A percentile compares a stretch with the other conserved stretches of the same genome.
phyloP scores from a whole-genome alignment of 2,113 vertebrate genomes.

The Lepisosteus oculatus region DNA sequence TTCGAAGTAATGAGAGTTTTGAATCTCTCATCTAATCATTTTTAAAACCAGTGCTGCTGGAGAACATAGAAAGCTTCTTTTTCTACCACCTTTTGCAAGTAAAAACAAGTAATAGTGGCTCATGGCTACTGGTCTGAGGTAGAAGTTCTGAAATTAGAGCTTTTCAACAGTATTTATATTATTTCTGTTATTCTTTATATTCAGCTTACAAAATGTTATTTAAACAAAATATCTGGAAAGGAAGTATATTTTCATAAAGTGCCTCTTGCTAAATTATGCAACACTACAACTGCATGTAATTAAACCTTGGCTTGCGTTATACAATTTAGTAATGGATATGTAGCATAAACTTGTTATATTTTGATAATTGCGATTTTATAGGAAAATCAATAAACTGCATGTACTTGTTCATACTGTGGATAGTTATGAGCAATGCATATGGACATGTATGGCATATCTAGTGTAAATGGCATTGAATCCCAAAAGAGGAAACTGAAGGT shows the following conservation, averaged over 20 bases:
- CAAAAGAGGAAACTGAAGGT: constrained; percentile 1
- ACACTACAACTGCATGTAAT: constrained; percentile 17
- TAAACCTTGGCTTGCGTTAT: constrained; percentile 16
- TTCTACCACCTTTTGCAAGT: not conserved
- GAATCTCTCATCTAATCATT: too few relatives aligned
- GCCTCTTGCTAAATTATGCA: constrained; percentile 17
- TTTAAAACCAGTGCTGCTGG: too few relatives aligned
- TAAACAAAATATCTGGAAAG: not conserved
- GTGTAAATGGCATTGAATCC: constrained; percentile 21
- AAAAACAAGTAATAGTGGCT: constrained; percentile 14
- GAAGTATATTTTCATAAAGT: constrained; percentile 6
- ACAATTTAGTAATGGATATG: constrained; percentile 25
- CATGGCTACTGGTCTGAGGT: not conserved
- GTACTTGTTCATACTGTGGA: constrained; percentile 24
- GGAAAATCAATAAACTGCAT: constrained; percentile 29
- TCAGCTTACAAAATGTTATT: not conserved
- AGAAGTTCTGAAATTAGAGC: constrained; percentile 6
- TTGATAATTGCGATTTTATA: constrained; percentile 43
- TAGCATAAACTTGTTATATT: constrained; percentile 38
- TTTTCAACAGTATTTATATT: constrained; percentile 5
- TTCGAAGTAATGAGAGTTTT: too few relatives aligned
- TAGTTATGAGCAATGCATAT: constrained; percentile 21
- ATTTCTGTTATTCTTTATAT: not conserved
- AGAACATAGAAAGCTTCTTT: too few relatives aligned
- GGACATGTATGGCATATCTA: constrained; percentile 12